phyloP scores from a whole-genome alignment of 2,113 vertebrate genomes.

The Oreotrochilus melanogaster region DNA sequence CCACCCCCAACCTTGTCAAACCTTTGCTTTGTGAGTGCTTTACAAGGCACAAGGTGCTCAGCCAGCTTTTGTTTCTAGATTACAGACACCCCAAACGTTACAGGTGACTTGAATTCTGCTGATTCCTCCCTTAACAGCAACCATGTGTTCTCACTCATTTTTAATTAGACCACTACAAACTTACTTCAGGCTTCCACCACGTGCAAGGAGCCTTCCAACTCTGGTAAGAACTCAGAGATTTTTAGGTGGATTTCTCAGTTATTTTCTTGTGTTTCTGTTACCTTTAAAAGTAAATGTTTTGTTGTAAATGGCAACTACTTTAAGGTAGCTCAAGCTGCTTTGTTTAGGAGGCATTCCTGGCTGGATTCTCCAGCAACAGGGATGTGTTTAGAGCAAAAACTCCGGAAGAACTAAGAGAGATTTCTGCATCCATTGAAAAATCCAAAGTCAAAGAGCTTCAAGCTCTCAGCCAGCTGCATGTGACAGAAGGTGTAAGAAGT shows the following conservation, averaged over 20 bases:
- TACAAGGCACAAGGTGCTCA: background rate
- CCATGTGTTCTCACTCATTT: background rate
- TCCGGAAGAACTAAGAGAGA: background rate
- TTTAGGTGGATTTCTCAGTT: background rate
- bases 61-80: background rate
- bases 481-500: background rate
- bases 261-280: background rate
- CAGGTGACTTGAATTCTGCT: background rate
- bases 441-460: background rate
- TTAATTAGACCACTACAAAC: background rate
- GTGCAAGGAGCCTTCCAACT: too few relatives aligned
- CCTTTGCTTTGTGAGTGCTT: background rate
- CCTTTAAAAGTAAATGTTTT: background rate
- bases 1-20: background rate
- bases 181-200: background rate
- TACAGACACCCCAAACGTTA: background rate
- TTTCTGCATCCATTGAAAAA: background rate
- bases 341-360: background rate
- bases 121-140: background rate
- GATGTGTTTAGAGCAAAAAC: background rate
- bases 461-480: background rate
- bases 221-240: fast-evolving
- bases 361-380: background rate
- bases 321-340: background rate
- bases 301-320: background rate